These are phyloP conservation scores for Heterocephalus glaber DNA, from an alignment of 2,113 vertebrate genomes.

Conservation along the genomic window DNA sequence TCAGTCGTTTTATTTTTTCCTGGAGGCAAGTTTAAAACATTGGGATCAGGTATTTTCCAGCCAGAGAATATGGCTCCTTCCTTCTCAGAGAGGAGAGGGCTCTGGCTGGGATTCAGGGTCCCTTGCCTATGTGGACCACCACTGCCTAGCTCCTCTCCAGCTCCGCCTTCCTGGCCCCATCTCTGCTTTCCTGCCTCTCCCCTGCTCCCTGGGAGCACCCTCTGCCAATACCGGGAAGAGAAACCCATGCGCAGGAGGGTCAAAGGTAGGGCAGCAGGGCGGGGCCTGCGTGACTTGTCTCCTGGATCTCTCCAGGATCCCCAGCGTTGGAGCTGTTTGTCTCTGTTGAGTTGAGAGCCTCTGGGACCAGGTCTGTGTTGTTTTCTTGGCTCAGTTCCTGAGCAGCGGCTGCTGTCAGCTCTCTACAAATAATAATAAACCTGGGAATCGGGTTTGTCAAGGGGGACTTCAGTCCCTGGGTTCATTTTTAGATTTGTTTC, in stretches of 20 bases:
- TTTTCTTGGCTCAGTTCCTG: slow-evolving; percentile 69
- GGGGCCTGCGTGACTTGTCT: neutral
- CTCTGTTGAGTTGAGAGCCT: slow-evolving; percentile 64
- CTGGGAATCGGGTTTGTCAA: slow-evolving; percentile 72
- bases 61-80: neutral
- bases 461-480: slow-evolving; percentile 69
- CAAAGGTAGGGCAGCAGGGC: neutral
- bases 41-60: no score
- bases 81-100: neutral
- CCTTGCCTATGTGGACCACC: neutral
- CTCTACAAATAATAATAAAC: slow-evolving; percentile 76
- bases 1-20: neutral
- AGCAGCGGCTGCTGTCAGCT: slow-evolving; percentile 65
- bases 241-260: neutral
- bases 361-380: slow-evolving; percentile 62
- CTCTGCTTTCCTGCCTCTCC: neutral
- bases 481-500: slow-evolving; percentile 78
- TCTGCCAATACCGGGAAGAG: neutral
- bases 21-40: slow-evolving; percentile 10
- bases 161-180: neutral
- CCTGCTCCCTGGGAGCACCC: neutral
- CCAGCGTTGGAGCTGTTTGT: slow-evolving; percentile 41
- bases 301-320: slow-evolving; percentile 21
- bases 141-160: neutral
- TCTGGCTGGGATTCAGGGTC: neutral